Evolutionary conservation across 2,797 vertebrate species (phyloP).

Genomic region (Crypturellus tataupa): DNA sequence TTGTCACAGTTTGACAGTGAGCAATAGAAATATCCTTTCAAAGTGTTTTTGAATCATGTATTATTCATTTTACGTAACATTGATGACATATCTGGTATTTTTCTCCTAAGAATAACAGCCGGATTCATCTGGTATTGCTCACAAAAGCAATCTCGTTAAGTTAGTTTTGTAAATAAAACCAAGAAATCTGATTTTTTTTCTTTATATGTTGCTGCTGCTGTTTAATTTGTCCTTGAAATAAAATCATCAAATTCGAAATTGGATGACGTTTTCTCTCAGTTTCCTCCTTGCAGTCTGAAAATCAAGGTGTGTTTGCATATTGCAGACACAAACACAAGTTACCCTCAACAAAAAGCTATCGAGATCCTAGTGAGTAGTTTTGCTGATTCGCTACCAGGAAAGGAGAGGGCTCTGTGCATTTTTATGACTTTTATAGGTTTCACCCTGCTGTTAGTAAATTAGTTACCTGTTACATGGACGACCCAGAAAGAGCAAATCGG

Average conservation of each 20-base stretch:
- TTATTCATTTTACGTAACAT: slow-evolving; percentile 31
- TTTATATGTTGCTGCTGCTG: not conserved
- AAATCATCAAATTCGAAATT: not conserved
- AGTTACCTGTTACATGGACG: not conserved
- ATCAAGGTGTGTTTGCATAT: not conserved
- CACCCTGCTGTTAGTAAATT: not conserved
- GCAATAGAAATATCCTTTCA: slow-evolving; percentile 29
- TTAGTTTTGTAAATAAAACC: not conserved
- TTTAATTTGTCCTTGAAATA: not conserved
- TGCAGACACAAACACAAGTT: not conserved
- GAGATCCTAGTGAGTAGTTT: not conserved
- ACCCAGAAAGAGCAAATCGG: not conserved
- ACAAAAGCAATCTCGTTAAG: not conserved
- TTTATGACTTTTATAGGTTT: not conserved
- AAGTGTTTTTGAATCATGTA: slow-evolving; percentile 5
- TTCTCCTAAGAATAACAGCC: not conserved
- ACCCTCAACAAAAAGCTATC: not conserved
- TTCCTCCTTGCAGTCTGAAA: not conserved
- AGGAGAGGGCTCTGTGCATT: not conserved
- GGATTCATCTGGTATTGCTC: slow-evolving; percentile 38
- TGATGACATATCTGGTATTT: slow-evolving; percentile 56
- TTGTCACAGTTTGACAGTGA: slow-evolving; percentile 37
- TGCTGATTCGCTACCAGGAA: not conserved
- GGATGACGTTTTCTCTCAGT: not conserved
- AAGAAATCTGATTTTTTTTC: not conserved